Evolutionary conservation across 2,888 invertebrate species (phyloP), one percentile per base, ranked within the genome.

Genomic region (Blastobasis lacticolella): DNA sequence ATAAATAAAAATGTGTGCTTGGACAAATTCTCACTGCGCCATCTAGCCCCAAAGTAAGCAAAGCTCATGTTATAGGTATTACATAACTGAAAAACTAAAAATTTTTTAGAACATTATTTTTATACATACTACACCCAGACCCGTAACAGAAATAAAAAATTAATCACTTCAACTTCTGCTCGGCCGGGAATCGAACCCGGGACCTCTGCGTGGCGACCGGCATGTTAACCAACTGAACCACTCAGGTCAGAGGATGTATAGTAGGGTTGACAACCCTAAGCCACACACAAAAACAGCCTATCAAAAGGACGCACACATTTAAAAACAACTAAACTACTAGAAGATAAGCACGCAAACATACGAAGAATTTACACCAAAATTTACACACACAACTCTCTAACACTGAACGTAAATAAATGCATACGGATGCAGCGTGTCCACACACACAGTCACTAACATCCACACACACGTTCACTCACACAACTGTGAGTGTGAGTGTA

Each of bases 401-500:
- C 10, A 4, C 42, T 40, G 49, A 50, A 6, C 38, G 10, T 47
- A 46, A 57, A 49, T 54, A 58, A 66, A 60, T 74, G 75, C 76
- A 69, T 68, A 66, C 65, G 63, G 66, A 73, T 80, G 79, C 78
- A 78, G 57, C 59, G 50, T 56, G 49, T 51, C 63, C 23, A 45
- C 8, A 36, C 7, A 45, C 23, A 23, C 23, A 23, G 1, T 3
- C 23, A 23, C 23, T 23, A 1, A 38, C n/a, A 36, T 55, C 55
- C 63, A 58, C 67, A 70, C 66, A 60, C 66, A 63, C 66, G 49
- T 66, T 66, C 57, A 56, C 52, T 55, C 45, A 36, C n/a, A 48
- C 41, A 44, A 45, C 45, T 63, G 54, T 49, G 47, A 6, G 6
- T 67, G 81, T 83, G 81, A 74, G 81, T 49, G 86, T 81, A 87